Evolutionary conservation across 2,797 vertebrate genomes (phyloP).

Genomic region (Rhinophrynus dorsalis): DNA sequence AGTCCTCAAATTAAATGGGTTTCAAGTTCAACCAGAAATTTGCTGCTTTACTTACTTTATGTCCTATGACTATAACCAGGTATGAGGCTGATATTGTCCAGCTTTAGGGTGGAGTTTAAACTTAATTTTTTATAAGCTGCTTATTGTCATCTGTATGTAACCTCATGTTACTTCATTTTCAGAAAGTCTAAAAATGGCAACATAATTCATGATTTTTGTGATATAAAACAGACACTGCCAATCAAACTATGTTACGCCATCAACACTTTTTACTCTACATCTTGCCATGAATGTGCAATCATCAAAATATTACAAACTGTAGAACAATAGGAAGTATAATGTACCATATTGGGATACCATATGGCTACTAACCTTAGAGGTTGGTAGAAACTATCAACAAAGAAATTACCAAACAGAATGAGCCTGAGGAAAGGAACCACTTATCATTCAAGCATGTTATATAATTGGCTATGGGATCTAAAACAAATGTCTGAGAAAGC

Average conservation of each 20-base stretch:
- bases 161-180: background rate
- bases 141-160: background rate
- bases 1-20: background rate
- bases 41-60: no score
- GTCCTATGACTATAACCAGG: no score
- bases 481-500: constrained; percentile 75
- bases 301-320: constrained; percentile 64
- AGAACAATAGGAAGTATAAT: constrained; percentile 69
- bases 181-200: constrained; percentile 3
- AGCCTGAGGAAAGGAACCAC: constrained; percentile 76
- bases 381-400: constrained; percentile 75
- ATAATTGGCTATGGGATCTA: constrained; percentile 74
- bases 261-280: background rate
- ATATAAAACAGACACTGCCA: background rate
- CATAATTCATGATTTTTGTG: background rate
- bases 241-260: constrained; percentile 15
- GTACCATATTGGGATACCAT: constrained; percentile 78
- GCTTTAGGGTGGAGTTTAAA: no score
- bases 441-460: constrained; percentile 79
- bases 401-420: constrained; percentile 77
- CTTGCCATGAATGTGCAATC: constrained; percentile 4
- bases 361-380: constrained; percentile 80
- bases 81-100: no score
- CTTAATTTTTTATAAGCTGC: no score
- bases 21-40: background rate